Conservation (phyloP, 2,888 invertebrate genomes). For the Drosophila limbata region DNA sequence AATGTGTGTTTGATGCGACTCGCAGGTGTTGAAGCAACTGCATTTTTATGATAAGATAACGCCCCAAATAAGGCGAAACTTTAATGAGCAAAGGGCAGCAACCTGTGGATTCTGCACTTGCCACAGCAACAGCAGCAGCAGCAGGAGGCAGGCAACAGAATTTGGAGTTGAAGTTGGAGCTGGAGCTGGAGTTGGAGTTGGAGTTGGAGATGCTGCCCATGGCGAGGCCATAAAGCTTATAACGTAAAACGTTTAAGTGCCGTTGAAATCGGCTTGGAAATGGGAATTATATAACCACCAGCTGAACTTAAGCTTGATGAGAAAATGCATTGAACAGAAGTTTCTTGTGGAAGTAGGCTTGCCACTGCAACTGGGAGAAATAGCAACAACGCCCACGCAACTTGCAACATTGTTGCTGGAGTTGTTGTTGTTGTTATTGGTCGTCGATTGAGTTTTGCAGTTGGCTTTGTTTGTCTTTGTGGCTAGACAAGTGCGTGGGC, state of each 20-base stretch:
- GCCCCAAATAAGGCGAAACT: slow-evolving; percentile 66
- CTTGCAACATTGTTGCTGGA: slow-evolving; percentile 41
- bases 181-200: slow-evolving; percentile 2
- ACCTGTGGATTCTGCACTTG: slow-evolving; percentile 26
- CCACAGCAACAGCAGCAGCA: background rate
- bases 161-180: slow-evolving; percentile 6
- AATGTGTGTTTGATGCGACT: slow-evolving; percentile 73
- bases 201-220: slow-evolving; percentile 22
- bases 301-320: slow-evolving; percentile 35
- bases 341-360: slow-evolving; percentile 13
- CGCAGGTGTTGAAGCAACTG: slow-evolving; percentile 77
- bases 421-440: slow-evolving; percentile 27
- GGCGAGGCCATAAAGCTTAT: slow-evolving; percentile 63
- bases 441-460: slow-evolving; percentile 33
- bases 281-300: slow-evolving; percentile 61
- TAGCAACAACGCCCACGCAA: slow-evolving; percentile 50
- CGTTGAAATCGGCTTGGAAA: slow-evolving; percentile 35
- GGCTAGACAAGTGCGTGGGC: slow-evolving; percentile 74
- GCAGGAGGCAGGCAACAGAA: slow-evolving; percentile 17
- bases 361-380: slow-evolving; percentile 23
- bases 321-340: slow-evolving; percentile 40
- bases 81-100: slow-evolving; percentile 69
- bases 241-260: slow-evolving; percentile 61
- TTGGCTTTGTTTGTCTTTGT: slow-evolving; percentile 57
- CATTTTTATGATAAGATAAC: slow-evolving; percentile 79